Evolutionary conservation across 1,140 invertebrate species (phyloP).

Genomic region (Limonius californicus): DNA sequence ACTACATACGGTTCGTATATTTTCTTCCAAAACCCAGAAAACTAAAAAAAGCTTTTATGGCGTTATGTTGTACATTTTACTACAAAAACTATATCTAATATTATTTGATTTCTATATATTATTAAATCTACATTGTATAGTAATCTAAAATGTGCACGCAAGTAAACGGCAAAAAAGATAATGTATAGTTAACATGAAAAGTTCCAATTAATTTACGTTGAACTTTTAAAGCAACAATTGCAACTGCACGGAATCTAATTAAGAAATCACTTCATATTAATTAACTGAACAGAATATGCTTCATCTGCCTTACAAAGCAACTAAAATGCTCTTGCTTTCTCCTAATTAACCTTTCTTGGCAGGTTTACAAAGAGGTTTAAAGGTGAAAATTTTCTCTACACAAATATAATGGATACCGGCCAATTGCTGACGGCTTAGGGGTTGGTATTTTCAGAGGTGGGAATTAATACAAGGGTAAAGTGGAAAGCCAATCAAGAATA

Average conservation of each 20-base stretch:
- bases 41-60: too few species aligned
- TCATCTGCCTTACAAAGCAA: too few species aligned
- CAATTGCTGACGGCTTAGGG: background rate
- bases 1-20: too few species aligned
- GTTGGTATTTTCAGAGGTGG: conserved; percentile 6
- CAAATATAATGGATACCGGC: background rate
- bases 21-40: too few species aligned
- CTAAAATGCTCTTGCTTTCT: background rate
- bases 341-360: conserved; percentile 3
- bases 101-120: too few species aligned
- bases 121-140: too few species aligned
- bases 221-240: background rate
- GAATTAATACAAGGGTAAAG: conserved; percentile 4
- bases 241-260: background rate
- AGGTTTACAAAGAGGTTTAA: conserved; percentile 4
- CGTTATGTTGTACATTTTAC: too few species aligned
- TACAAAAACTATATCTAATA: too few species aligned
- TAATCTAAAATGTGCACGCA: too few species aligned
- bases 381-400: background rate
- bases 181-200: too few species aligned
- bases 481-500: conserved; percentile 11
- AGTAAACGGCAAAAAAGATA: too few species aligned
- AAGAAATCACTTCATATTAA: background rate
- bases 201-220: background rate
- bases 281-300: too few species aligned